phyloP scores from a whole-genome alignment of 2,113 vertebrate species.

The Otocyon megalotis region DNA sequence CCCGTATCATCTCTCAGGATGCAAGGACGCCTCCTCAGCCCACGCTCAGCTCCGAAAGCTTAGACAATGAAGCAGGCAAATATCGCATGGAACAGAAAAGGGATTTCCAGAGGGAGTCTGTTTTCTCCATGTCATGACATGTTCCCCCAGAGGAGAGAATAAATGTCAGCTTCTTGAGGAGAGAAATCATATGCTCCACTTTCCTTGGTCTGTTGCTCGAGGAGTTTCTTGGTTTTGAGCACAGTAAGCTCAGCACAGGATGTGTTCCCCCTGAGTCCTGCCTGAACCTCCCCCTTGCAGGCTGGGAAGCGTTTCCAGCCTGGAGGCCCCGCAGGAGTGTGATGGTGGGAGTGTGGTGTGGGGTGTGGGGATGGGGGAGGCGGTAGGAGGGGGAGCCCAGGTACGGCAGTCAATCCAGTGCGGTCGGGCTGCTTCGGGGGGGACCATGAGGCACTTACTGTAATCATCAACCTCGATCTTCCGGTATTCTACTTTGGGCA shows the following conservation, averaged over 20 bases:
- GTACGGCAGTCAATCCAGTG: neutral
- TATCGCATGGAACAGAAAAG: fast-evolving
- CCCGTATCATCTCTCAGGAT: fast-evolving
- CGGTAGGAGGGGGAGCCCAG: neutral
- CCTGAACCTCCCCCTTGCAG: fast-evolving
- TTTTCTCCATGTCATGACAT: neutral
- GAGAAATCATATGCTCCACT: neutral
- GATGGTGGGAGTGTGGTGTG: too few relatives aligned
- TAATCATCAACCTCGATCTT: conserved; percentile 93
- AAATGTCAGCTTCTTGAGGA: neutral
- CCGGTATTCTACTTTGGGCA: conserved; percentile 93
- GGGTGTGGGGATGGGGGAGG: neutral
- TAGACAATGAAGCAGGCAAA: fast-evolving
- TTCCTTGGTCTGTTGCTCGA: too few relatives aligned
- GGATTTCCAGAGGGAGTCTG: fast-evolving
- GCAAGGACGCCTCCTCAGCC: neutral
- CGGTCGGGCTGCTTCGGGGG: neutral
- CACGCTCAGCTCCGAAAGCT: fast-evolving
- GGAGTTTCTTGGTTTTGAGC: neutral
- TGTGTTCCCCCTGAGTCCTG: neutral
- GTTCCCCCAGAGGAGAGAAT: neutral
- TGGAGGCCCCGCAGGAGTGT: too few relatives aligned
- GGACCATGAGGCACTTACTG: conserved; percentile 87
- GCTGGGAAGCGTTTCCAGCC: neutral
- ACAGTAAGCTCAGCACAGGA: neutral